Percentiles rank a stretch among this genome's conserved stretches.
Evolutionary conservation across 2,113 vertebrate genomes (phyloP).

Genomic region (Thamnaconus septentrionalis): DNA sequence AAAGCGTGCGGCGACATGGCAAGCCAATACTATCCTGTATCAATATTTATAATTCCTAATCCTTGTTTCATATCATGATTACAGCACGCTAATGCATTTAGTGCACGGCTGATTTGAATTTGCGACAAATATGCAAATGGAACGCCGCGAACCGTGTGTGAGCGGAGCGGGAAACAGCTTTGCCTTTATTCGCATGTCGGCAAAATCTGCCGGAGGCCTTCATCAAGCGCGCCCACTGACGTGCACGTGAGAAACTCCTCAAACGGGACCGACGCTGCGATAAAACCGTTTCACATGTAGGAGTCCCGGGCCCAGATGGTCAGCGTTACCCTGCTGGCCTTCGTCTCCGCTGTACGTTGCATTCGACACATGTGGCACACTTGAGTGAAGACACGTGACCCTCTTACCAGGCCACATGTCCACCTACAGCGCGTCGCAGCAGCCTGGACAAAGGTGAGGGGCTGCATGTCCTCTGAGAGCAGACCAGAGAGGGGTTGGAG

Average conservation of each 20-base stretch:
- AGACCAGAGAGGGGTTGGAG: not conserved
- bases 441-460: constrained; percentile 9
- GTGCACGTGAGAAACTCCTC: too few species aligned
- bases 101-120: too few species aligned
- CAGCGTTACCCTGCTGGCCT: constrained; percentile 13
- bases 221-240: too few species aligned
- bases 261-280: too few species aligned
- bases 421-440: constrained; percentile 12
- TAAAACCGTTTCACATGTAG: too few species aligned
- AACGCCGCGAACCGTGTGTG: too few species aligned
- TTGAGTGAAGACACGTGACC: constrained; percentile 2
- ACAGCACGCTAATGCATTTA: too few species aligned
- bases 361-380: constrained; percentile 24
- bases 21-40: constrained; percentile 45
- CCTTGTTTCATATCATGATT: constrained; percentile 34
- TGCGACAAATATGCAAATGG: too few species aligned
- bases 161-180: too few species aligned
- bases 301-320: constrained; percentile 23
- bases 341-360: constrained; percentile 13
- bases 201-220: too few species aligned
- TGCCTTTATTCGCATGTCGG: not conserved
- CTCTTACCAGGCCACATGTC: constrained; percentile 23
- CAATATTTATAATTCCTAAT: constrained; percentile 51
- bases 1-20: constrained; percentile 18
- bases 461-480: not conserved